phyloP scores from a whole-genome alignment of 1,140 invertebrate genomes.

The Zaprionus camerounensis region DNA sequence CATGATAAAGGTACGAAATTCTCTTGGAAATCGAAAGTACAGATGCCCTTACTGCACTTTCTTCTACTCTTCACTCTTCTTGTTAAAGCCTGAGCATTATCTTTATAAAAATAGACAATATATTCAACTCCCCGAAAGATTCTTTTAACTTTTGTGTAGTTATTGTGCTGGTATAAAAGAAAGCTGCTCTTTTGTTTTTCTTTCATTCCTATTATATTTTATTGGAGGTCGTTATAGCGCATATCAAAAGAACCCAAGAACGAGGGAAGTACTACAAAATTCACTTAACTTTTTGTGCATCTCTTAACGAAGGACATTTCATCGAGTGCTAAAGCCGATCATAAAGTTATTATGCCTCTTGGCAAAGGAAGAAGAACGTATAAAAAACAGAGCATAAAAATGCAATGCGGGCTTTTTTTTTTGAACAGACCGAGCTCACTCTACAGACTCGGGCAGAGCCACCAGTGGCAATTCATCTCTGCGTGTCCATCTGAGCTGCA shows the following conservation, averaged over 20 bases:
- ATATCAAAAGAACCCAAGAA: no score
- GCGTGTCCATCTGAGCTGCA: slow-evolving; percentile 36
- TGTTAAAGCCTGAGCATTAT: no score
- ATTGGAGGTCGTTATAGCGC: no score
- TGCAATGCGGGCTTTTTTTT: slow-evolving; percentile 27
- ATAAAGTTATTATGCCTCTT: slow-evolving; percentile 5
- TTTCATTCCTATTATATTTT: no score
- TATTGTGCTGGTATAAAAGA: no score
- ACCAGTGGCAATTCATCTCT: slow-evolving; percentile 29
- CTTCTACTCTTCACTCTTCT: no score
- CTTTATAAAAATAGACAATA: no score
- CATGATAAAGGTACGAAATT: background rate
- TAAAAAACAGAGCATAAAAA: background rate
- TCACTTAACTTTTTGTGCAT: background rate
- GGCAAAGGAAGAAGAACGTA: background rate
- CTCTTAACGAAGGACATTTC: background rate
- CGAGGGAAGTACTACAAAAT: background rate
- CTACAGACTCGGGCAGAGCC: slow-evolving; percentile 2
- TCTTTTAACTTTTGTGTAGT: no score
- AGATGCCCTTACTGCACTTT: background rate
- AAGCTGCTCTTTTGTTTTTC: no score
- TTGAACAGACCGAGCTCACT: slow-evolving; percentile 40
- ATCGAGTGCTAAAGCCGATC: background rate
- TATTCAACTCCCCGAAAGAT: no score
- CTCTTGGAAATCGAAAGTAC: background rate